Evolutionary conservation across 2,797 vertebrate genomes (phyloP), one percentile per base, ranked within the genome.

Genomic region (Eidolon dupreanum): DNA sequence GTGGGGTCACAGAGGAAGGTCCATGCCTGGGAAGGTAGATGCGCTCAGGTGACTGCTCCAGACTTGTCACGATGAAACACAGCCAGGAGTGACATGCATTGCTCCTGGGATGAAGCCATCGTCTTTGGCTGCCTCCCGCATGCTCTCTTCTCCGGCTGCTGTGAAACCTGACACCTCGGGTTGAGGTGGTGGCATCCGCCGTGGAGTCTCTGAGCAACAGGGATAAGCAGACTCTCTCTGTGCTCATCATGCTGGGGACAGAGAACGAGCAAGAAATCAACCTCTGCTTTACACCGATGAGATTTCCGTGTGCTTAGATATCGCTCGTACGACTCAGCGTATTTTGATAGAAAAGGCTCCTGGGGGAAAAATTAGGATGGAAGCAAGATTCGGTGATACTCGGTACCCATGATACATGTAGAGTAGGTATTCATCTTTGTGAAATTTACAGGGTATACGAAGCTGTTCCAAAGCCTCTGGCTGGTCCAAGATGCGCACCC

Each of bases 131-230:
- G 33, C 33, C 24, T 53, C 31, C 31, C 2, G 20, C 41, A 7
- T 1, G 0, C 0, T 22, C 15, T 55, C 19, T 4, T 16, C 17
- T 10, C 24, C 5, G 1, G 8, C 8, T 63, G 0, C 11, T 26
- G 3, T 17, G 1, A 16, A 53, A 20, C 53, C 7, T 20, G 41
- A 2, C 0, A 0, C 22, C 36, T 57, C 16, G 0, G 5, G 22
- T 7, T 7, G 24, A 41, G 4, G 2, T 0, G 26, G 36, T 28
- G 24, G 11, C 57, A 10, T 11, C 24, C 3, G 4, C 9, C 3
- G 9, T 10, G 51, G 16, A 12, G 11, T 41, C 46, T 41, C 8
- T 28, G 68, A 28, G 16, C 17, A 4, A 3, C 20, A 3, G 10
- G 19, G 36, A 28, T 1, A 20, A 78, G 7, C 22, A 15, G 11